Evolutionary conservation across 2,113 vertebrate species (phyloP).

Genomic region (Pelobates fuscus): DNA sequence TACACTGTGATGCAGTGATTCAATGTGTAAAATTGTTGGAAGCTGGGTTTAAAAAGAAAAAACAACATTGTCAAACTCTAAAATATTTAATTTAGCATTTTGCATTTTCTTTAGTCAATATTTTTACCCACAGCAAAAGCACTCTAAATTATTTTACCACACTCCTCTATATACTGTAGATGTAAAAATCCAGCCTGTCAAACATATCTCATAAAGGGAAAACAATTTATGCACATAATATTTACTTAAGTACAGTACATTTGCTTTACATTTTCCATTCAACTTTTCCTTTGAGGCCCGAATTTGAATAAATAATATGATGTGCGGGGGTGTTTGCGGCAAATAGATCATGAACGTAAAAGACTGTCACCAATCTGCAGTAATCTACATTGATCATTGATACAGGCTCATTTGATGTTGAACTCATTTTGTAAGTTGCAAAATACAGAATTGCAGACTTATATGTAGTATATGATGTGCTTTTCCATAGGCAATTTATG

Average conservation of each 20-base stretch:
- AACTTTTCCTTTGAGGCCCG: neutral
- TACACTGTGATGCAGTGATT: too few relatives aligned
- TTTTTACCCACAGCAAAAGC: neutral
- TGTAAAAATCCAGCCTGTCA: neutral
- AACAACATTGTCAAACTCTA: too few relatives aligned
- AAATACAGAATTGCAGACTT: too few relatives aligned
- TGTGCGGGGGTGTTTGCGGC: constrained; percentile 1
- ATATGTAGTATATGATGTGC: too few relatives aligned
- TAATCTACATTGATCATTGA: too few relatives aligned
- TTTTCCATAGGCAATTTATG: too few relatives aligned
- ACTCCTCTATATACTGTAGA: neutral
- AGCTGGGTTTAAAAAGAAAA: too few relatives aligned
- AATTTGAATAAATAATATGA: constrained; percentile 5
- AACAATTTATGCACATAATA: constrained; percentile 14
- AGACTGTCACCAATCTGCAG: neutral
- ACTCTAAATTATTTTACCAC: neutral
- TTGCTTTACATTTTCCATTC: constrained; percentile 1
- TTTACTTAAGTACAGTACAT: constrained; percentile 1
- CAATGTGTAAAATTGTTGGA: too few relatives aligned
- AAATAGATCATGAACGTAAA: neutral
- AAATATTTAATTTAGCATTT: too few relatives aligned
- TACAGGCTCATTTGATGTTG: too few relatives aligned
- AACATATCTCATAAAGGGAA: neutral
- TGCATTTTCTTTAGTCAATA: neutral
- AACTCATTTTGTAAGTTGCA: too few relatives aligned